Conservation (phyloP, 2,113 vertebrate genomes). For the Fulica atra region DNA sequence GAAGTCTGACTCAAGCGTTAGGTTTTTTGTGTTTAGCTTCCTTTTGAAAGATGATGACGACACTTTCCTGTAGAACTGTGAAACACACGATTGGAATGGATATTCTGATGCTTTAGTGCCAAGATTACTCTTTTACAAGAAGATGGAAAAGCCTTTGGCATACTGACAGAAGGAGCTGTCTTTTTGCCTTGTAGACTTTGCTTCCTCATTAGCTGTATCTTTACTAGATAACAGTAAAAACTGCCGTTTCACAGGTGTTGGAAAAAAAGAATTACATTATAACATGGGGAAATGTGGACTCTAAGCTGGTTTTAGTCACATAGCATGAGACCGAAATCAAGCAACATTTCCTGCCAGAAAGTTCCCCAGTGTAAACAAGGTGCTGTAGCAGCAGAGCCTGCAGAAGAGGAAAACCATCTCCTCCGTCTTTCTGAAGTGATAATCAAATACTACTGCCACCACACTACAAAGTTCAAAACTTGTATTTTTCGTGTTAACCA, state of each 20-base stretch:
- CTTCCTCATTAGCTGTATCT: neutral
- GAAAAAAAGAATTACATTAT: neutral
- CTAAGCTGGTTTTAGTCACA: neutral
- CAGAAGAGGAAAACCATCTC: neutral
- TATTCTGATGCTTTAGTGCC: neutral
- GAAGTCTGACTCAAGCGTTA: conserved; percentile 28
- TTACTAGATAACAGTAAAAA: neutral
- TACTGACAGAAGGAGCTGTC: neutral
- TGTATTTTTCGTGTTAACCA: neutral
- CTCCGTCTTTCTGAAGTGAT: neutral
- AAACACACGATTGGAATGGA: conserved; percentile 34
- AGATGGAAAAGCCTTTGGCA: neutral
- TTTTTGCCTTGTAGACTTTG: neutral
- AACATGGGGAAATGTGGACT: neutral
- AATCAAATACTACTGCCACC: neutral
- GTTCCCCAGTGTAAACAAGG: neutral
- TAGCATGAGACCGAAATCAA: neutral
- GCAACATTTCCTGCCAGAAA: neutral
- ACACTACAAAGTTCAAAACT: neutral
- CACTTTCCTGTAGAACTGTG: conserved; percentile 38
- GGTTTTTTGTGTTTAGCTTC: conserved; percentile 38
- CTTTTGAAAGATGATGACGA: conserved; percentile 28
- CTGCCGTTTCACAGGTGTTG: neutral
- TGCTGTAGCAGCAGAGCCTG: neutral
- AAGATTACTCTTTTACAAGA: neutral